Percentiles rank a stretch among this genome's conserved stretches.
Conservation (phyloP, 2,797 vertebrate genomes). For the Danionella dracula region DNA sequence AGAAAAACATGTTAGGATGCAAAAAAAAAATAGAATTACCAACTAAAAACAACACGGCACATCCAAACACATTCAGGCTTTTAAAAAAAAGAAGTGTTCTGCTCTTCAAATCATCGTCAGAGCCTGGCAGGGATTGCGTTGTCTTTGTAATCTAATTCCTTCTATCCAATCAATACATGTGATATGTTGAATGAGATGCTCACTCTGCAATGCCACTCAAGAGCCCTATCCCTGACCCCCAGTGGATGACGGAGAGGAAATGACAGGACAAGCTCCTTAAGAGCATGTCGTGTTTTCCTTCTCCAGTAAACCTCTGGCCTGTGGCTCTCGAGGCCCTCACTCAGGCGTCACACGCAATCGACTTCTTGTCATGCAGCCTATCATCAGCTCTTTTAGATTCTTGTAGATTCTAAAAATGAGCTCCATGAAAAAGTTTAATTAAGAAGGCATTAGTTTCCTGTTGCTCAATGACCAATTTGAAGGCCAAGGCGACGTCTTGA, state of each 20-base stretch:
- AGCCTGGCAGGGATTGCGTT: constrained; percentile 51
- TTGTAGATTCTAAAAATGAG: neutral
- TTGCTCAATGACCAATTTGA: neutral
- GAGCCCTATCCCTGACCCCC: constrained; percentile 62
- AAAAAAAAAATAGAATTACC: no score
- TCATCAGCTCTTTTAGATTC: no score
- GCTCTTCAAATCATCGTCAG: constrained; percentile 36
- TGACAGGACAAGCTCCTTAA: constrained; percentile 52
- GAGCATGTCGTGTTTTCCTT: constrained; percentile 34
- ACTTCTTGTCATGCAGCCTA: constrained; percentile 59
- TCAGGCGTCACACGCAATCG: constrained; percentile 58
- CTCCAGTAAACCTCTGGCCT: constrained; percentile 48
- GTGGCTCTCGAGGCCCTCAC: constrained; percentile 39
- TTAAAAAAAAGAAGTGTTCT: constrained; percentile 48
- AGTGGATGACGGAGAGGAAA: constrained; percentile 61
- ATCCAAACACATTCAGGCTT: constrained; percentile 53
- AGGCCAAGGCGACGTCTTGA: neutral
- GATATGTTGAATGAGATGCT: constrained; percentile 47
- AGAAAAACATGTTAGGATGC: constrained; percentile 4
- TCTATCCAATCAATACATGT: constrained; percentile 59
- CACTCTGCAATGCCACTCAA: constrained; percentile 58
- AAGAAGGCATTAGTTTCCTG: neutral
- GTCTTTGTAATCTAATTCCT: constrained; percentile 65
- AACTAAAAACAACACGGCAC: constrained; percentile 51
- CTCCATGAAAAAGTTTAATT: neutral